Percentiles rank a stretch among this genome's conserved stretches.
These are phyloP conservation scores for Idaea straminata DNA, from an alignment of 2,888 invertebrate species.

Conservation along the genomic window DNA sequence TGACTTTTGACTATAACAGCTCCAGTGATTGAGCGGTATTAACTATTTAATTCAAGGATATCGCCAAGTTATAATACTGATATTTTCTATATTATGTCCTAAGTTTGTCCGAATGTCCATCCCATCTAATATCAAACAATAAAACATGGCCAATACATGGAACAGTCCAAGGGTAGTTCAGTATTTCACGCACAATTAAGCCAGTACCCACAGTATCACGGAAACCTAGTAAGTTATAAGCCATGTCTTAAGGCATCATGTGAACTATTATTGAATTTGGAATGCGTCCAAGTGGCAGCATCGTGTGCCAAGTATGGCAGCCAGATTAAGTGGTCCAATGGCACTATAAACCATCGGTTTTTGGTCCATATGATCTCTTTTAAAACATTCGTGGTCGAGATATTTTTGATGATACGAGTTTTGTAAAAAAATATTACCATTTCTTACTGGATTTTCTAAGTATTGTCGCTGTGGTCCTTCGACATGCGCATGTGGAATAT, in stretches of 20 bases:
- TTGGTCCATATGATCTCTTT: slow-evolving; percentile 33
- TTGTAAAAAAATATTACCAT: not conserved
- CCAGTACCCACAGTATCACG: slow-evolving; percentile 14
- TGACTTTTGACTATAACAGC: too few relatives aligned
- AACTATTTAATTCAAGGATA: not conserved
- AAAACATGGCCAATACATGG: slow-evolving; percentile 7
- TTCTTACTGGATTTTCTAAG: not conserved
- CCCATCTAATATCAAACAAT: slow-evolving; percentile 9
- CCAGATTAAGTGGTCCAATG: slow-evolving; percentile 56
- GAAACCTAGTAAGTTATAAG: slow-evolving; percentile 39
- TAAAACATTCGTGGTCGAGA: not conserved
- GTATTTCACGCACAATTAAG: not conserved
- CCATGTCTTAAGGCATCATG: slow-evolving; percentile 53
- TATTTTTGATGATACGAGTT: not conserved
- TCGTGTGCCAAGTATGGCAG: slow-evolving; percentile 63
- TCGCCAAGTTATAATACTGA: not conserved
- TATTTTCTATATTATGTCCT: slow-evolving; percentile 26
- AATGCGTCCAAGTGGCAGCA: slow-evolving; percentile 52
- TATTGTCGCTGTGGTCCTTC: not conserved
- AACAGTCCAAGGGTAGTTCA: not conserved
- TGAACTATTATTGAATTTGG: slow-evolving; percentile 68
- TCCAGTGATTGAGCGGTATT: not conserved
- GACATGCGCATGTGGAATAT: not conserved
- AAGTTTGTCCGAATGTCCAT: not conserved
- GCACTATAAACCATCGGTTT: slow-evolving; percentile 39